A percentile compares a stretch with the other conserved stretches of the same genome.
Conservation (phyloP, 2,888 invertebrate species). For the Tillus elongatus region DNA sequence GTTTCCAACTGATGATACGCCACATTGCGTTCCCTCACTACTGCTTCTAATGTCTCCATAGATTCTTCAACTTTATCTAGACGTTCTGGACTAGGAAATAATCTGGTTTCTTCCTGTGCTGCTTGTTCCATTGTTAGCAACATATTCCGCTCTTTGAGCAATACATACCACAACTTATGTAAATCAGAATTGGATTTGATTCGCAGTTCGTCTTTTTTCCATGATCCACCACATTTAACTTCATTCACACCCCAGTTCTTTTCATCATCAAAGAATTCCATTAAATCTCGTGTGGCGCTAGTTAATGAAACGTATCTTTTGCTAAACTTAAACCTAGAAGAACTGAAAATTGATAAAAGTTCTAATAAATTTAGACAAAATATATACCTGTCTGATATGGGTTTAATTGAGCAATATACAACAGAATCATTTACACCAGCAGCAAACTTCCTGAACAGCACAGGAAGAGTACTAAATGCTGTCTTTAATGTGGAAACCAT, state of each 20-base stretch:
- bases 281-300: slow-evolving; percentile 45
- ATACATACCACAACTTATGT: slow-evolving; percentile 90
- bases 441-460: too few species aligned
- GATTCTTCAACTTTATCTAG: slow-evolving; percentile 90
- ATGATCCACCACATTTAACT: slow-evolving; percentile 75
- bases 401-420: too few species aligned
- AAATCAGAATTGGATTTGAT: slow-evolving; percentile 92
- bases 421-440: too few species aligned
- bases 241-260: slow-evolving; percentile 73
- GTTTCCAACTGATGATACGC: slow-evolving; percentile 87
- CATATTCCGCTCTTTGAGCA: slow-evolving; percentile 96
- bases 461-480: too few species aligned
- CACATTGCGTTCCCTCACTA: slow-evolving; percentile 83
- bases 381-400: too few species aligned
- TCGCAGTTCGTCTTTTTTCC: slow-evolving; percentile 83
- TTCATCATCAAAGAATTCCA: slow-evolving; percentile 84
- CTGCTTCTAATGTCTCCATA: slow-evolving; percentile 86
- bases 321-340: too few species aligned
- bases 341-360: too few species aligned
- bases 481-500: too few species aligned
- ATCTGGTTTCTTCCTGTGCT: slow-evolving; percentile 52
- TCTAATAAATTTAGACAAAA: too few species aligned
- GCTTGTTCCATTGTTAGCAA: slow-evolving; percentile 90
- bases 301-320: background rate
- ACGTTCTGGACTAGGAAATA: slow-evolving; percentile 87